A percentile compares a stretch with the other conserved stretches of the same genome.
These are phyloP conservation scores for Rotaria socialis DNA, from an alignment of 2,888 invertebrate species.

Conservation along the genomic window DNA sequence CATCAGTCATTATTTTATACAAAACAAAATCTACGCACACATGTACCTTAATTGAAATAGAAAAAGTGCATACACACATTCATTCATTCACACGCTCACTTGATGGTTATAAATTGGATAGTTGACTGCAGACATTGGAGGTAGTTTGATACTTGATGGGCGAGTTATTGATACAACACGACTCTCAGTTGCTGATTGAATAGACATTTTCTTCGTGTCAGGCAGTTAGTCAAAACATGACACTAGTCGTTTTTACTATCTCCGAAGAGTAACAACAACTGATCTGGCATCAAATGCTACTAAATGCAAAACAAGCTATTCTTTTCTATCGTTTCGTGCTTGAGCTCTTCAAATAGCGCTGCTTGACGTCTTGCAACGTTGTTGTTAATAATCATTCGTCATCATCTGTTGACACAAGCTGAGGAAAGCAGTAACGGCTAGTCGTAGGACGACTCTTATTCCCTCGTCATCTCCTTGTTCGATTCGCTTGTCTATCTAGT, in stretches of 20 bases:
- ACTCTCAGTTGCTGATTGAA: neutral
- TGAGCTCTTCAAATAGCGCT: neutral
- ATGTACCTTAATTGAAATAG: neutral
- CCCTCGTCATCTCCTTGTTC: neutral
- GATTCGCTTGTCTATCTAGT: constrained; percentile 2
- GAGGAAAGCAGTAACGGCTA: neutral
- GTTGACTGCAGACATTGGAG: neutral
- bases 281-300: neutral
- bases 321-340: constrained; percentile 4
- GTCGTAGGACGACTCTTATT: neutral
- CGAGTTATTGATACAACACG: neutral
- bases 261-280: neutral
- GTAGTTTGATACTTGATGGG: neutral
- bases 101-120: neutral
- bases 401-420: neutral
- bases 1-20: neutral
- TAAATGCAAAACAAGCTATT: neutral
- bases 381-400: constrained; percentile 22
- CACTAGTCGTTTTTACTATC: neutral
- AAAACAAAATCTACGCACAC: neutral
- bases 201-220: neutral
- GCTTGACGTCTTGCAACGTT: constrained; percentile 1
- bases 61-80: neutral
- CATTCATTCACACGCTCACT: neutral
- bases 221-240: neutral